Evolutionary conservation across 2,113 vertebrate species (phyloP), one percentile per base, ranked within the genome.

Genomic region (Lophius piscatorius): DNA sequence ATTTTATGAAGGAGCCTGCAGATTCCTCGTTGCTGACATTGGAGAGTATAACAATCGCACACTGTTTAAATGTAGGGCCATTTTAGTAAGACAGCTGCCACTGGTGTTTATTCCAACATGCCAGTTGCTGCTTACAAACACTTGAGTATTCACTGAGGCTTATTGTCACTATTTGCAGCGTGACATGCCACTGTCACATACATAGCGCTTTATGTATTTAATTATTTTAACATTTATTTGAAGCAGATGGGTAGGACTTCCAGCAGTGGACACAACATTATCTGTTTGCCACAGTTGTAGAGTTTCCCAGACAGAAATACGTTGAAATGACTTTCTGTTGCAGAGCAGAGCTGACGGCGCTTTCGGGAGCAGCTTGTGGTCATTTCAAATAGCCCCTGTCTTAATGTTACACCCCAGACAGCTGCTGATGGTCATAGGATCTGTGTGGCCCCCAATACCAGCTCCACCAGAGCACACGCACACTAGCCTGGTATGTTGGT

Each of bases 351-450:
- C 35, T 47, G 63, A 46, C 66, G 20, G 65, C 47, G 45, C 50
- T 17, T 45, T 31, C 20, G 28, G 42, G 47, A 28, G 63, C 59
- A 33, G 40, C 4, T 41, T 4, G 5, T 17, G 12, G 35, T 62
- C 57, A 68, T 73, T 81, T 76, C 63, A 76, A 77, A 82, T 69
- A 64, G 55, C 47, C 56, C 44, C 64, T 36, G 74, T 84, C 76
- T 85, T 41, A 70, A 64, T 73, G 78, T 86, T 81, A 86, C 75
- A 85, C 77, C 61, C 40, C 40, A 52, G 59, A 88, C 88, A 90
- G 89, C 89, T 91, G 89, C 87, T 62, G 79, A 64, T 6, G 49
- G 89, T 89, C 87, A 90, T 45, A 76, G 58, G 88, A 91, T 88
- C 84, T 50, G 59, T 70, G 63, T 63, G 46, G 35, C 66, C 56